Conservation (phyloP, 2,888 invertebrate genomes). For the Pardosa pseudoannulata region DNA sequence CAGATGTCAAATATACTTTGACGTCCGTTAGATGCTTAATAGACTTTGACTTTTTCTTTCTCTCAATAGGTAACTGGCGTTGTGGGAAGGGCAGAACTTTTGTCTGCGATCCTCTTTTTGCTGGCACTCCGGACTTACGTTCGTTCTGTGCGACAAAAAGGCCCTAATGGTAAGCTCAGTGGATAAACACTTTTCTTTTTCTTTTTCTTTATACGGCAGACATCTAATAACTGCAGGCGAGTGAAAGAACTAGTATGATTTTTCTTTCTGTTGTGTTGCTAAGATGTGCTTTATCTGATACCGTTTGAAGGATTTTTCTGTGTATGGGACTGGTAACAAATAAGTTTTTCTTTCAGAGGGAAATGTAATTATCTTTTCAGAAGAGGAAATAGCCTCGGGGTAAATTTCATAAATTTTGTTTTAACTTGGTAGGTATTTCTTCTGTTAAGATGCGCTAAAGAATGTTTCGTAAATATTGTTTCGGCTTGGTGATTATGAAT, state of each 20-base stretch:
- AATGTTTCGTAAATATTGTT: no score
- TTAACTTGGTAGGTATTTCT: no score
- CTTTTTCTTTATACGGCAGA: not conserved
- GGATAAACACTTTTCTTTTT: slow-evolving; percentile 50
- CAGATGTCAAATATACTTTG: slow-evolving; percentile 44
- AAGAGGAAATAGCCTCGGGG: no score
- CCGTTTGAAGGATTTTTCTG: no score
- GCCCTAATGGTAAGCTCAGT: slow-evolving; percentile 83
- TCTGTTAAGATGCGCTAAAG: no score
- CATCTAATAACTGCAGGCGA: slow-evolving; percentile 28
- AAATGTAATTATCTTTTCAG: no score
- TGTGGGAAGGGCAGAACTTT: slow-evolving; percentile 95
- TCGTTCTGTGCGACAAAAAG: slow-evolving; percentile 85
- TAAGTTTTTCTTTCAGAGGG: no score
- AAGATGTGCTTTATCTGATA: not conserved
- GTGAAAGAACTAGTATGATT: slow-evolving; percentile 12
- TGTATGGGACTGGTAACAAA: no score
- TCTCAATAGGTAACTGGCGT: slow-evolving; percentile 89
- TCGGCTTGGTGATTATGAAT: no score
- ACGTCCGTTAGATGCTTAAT: slow-evolving; percentile 20
- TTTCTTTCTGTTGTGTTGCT: not conserved
- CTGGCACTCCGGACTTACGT: slow-evolving; percentile 91
- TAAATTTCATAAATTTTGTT: no score
- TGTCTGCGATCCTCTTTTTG: slow-evolving; percentile 95
- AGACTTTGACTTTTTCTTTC: slow-evolving; percentile 13